A percentile compares a stretch with the other conserved stretches of the same genome.
phyloP scores from a whole-genome alignment of 2,888 invertebrate genomes.

The Leptothorax acervorum region DNA sequence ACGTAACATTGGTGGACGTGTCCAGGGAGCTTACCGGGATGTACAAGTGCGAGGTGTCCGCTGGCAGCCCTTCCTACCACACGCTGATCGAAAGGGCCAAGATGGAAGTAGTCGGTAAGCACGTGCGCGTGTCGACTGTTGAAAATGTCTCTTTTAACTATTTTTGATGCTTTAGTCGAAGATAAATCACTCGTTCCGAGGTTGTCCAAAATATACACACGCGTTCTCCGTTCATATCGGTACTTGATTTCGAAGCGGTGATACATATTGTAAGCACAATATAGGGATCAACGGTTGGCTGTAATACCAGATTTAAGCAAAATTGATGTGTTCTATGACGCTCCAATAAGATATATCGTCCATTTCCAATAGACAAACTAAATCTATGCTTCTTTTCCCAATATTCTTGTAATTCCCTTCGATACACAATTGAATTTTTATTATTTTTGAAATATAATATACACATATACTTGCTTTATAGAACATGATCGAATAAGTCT shows the following conservation, averaged over 20 bases:
- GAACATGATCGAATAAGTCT: neutral
- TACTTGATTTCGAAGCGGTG: neutral
- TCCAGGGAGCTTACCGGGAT: constrained; percentile 89
- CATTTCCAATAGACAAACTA: neutral
- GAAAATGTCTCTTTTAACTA: constrained; percentile 58
- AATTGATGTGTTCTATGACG: neutral
- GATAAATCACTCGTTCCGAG: constrained; percentile 58
- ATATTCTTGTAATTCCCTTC: neutral
- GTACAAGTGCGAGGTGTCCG: constrained; percentile 92
- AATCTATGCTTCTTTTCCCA: neutral
- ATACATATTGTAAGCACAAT: constrained; percentile 11
- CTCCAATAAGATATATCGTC: too few relatives aligned
- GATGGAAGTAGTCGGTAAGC: constrained; percentile 90
- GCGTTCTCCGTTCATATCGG: too few relatives aligned
- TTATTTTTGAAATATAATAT: neutral
- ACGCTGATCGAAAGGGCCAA: constrained; percentile 88
- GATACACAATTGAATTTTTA: neutral
- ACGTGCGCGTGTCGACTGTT: constrained; percentile 28
- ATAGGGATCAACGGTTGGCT: neutral
- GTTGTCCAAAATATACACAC: constrained; percentile 22
- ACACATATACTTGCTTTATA: neutral
- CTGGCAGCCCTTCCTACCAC: constrained; percentile 90
- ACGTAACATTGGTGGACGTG: constrained; percentile 90
- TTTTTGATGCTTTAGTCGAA: neutral
- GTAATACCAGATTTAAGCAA: constrained; percentile 9